Evolutionary conservation across 2,888 invertebrate species (phyloP).

Genomic region (Blomia tropicalis): DNA sequence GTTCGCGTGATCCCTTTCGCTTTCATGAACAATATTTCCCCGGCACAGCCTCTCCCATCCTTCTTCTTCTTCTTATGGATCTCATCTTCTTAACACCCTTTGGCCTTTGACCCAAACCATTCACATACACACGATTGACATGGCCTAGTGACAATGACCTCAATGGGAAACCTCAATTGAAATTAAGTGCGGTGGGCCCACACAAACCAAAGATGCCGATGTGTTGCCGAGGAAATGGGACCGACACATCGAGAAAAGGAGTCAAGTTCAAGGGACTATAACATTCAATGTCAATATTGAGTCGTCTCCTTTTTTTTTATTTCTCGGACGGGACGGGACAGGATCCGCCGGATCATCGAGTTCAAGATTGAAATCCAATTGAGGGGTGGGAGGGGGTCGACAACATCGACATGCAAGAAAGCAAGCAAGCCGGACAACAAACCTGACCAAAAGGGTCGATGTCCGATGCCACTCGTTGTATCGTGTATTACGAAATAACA

Average conservation of each 20-base stretch:
- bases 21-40: neutral
- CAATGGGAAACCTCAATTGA: neutral
- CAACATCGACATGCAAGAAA: no score
- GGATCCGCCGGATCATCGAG: no score
- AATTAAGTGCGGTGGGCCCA: neutral
- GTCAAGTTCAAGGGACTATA: neutral
- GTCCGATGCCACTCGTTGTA: no score
- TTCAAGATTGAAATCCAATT: no score
- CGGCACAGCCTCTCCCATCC: conserved; percentile 1
- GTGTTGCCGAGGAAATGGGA: neutral
- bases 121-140: neutral
- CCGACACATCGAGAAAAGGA: neutral
- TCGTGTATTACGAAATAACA: no score
- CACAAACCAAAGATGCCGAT: neutral
- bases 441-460: no score
- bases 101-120: conserved; percentile 6
- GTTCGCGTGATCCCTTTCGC: conserved; percentile 5
- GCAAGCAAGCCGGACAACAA: no score
- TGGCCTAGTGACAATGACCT: conserved; percentile 14
- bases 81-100: conserved; percentile 10
- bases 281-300: no score
- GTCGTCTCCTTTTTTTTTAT: no score
- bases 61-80: neutral
- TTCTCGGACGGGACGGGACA: no score
- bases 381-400: no score